phyloP scores from a whole-genome alignment of 2,888 invertebrate genomes.

The Dryobota labecula region DNA sequence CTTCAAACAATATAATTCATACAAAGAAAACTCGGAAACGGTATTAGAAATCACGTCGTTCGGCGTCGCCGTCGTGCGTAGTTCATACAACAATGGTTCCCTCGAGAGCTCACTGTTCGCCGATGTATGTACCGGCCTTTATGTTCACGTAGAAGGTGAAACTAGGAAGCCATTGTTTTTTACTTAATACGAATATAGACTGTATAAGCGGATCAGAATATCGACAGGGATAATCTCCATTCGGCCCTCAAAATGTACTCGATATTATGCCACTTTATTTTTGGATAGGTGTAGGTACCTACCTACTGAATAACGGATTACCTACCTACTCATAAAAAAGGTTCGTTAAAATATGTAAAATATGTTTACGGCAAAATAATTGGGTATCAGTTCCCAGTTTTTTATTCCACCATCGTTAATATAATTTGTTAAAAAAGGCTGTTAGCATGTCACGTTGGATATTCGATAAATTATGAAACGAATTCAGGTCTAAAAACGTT shows the following conservation, averaged over 20 bases:
- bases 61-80: conserved; percentile 67
- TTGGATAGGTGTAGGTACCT: too few relatives aligned
- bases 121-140: conserved; percentile 68
- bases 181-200: conserved; percentile 53
- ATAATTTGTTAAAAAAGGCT: conserved; percentile 16
- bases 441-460: conserved; percentile 3
- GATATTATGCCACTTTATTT: conserved; percentile 6
- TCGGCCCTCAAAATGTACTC: conserved; percentile 20
- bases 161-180: conserved; percentile 73
- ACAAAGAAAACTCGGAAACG: conserved; percentile 75
- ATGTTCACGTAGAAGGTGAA: conserved; percentile 70
- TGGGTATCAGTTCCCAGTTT: conserved; percentile 17
- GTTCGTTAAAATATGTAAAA: conserved; percentile 16
- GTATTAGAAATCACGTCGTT: conserved; percentile 77
- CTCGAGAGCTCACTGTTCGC: conserved; percentile 71
- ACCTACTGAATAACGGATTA: conserved; percentile 9
- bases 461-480: conserved; percentile 5
- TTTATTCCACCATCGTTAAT: conserved; percentile 9
- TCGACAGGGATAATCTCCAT: conserved; percentile 41
- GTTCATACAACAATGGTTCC: conserved; percentile 76
- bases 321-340: conserved; percentile 18
- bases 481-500: conserved; percentile 11
- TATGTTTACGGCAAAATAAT: conserved; percentile 20
- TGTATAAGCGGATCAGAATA: conserved; percentile 45
- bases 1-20: conserved; percentile 64